Conservation (phyloP, 30 jellyfish, hydroid and myxozoan species). For the Clytia hemisphaerica region DNA sequence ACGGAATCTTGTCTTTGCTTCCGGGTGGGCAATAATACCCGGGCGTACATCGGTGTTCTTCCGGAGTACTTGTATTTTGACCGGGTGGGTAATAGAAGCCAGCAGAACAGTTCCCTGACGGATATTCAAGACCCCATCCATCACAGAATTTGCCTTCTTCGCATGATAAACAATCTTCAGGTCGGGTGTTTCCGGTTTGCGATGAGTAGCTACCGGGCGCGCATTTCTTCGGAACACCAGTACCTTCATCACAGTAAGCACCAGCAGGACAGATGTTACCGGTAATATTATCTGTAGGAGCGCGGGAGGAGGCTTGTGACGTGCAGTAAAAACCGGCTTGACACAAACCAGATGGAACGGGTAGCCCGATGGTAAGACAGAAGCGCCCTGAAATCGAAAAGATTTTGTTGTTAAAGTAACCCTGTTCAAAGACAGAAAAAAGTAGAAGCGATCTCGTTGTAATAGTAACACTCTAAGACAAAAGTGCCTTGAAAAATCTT, state of each 20-base stretch:
- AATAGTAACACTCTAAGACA: no score
- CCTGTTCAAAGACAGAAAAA: no score
- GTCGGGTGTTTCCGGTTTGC: slow-evolving; percentile 49
- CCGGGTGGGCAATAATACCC: slow-evolving; percentile 88
- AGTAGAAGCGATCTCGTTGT: no score
- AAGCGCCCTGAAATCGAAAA: slow-evolving; percentile 72
- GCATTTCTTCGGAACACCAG: slow-evolving; percentile 64
- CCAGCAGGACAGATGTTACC: slow-evolving; percentile 89
- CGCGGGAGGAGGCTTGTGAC: slow-evolving; percentile 47
- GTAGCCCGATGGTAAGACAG: slow-evolving; percentile 64
- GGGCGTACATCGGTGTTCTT: slow-evolving; percentile 80
- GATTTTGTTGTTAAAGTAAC: no score
- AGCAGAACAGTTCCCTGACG: slow-evolving; percentile 72
- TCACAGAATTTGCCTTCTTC: slow-evolving; percentile 79
- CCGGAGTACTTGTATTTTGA: slow-evolving; percentile 69
- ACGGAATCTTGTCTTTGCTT: slow-evolving; percentile 73
- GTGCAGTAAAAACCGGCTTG: slow-evolving; percentile 74
- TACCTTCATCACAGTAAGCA: slow-evolving; percentile 55
- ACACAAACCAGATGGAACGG: slow-evolving; percentile 64
- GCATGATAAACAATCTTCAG: slow-evolving; percentile 65
- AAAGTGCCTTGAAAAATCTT: no score
- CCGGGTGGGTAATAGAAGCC: slow-evolving; percentile 95
- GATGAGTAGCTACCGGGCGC: slow-evolving; percentile 85
- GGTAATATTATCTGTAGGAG: slow-evolving; percentile 82
- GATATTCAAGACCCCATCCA: slow-evolving; percentile 58